phyloP scores from a whole-genome alignment of 2,113 vertebrate species.

The Takifugu flavidus region DNA sequence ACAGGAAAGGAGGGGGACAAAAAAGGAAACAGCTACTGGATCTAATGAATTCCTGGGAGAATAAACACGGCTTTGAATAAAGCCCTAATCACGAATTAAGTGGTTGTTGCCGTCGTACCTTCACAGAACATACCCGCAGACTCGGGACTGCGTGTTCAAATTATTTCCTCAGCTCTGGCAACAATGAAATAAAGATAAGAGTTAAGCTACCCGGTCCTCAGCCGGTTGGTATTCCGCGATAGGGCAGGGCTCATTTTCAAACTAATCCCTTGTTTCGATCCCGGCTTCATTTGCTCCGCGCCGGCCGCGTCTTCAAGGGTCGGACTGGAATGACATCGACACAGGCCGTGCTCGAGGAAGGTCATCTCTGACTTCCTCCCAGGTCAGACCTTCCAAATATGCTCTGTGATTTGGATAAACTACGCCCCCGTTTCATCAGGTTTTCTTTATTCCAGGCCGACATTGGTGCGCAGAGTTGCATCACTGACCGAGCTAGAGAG shows the following conservation, averaged over 20 bases:
- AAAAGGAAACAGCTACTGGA: slow-evolving; percentile 75
- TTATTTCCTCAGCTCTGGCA: slow-evolving; percentile 56
- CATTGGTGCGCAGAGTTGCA: slow-evolving; percentile 39
- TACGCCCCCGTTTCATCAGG: slow-evolving; percentile 19
- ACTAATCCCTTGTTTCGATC: slow-evolving; percentile 65
- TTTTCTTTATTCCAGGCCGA: slow-evolving; percentile 27
- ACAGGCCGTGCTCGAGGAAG: slow-evolving; percentile 33
- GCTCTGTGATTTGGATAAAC: background rate
- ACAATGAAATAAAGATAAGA: slow-evolving; percentile 60
- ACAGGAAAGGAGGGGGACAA: slow-evolving; percentile 49
- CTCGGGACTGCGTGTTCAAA: slow-evolving; percentile 56
- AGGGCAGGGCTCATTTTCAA: slow-evolving; percentile 63
- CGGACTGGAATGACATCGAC: slow-evolving; percentile 45
- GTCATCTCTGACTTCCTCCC: slow-evolving; percentile 31
- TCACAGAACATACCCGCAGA: slow-evolving; percentile 69
- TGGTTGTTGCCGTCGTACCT: slow-evolving; percentile 76
- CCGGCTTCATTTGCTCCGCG: slow-evolving; percentile 47
- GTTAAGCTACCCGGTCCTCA: slow-evolving; percentile 53
- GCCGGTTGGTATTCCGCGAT: slow-evolving; percentile 54
- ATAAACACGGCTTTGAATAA: slow-evolving; percentile 80
- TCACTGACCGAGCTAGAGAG: slow-evolving; percentile 63
- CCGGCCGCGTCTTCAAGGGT: slow-evolving; percentile 50
- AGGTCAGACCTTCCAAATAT: slow-evolving; percentile 18
- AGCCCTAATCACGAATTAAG: slow-evolving; percentile 82
- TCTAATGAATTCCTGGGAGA: slow-evolving; percentile 83